phyloP scores from a whole-genome alignment of 35 echinoderm and acorn worm species.

The Apostichopus californicus region DNA sequence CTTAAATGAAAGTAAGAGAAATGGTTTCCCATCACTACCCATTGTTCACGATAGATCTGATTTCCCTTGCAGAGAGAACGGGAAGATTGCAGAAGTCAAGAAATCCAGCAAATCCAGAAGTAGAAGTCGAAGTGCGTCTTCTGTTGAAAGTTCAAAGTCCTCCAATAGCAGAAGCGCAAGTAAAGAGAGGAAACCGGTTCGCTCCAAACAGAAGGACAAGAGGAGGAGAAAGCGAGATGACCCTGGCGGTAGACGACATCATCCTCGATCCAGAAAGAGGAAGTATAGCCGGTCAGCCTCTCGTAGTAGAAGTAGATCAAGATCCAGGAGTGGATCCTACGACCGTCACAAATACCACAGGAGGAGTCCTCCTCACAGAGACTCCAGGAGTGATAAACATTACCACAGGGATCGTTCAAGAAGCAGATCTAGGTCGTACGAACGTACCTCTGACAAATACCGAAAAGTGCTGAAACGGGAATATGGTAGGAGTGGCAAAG shows the following conservation, averaged over 20 bases:
- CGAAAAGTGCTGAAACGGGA: constrained; percentile 41
- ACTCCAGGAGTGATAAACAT: constrained; percentile 16
- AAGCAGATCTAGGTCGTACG: constrained; percentile 16
- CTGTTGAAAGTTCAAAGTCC: constrained; percentile 32
- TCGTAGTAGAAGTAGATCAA: constrained; percentile 13
- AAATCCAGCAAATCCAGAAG: constrained; percentile 46
- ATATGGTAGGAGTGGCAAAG: constrained; percentile 17
- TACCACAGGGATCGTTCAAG: constrained; percentile 36
- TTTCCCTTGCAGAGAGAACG: constrained; percentile 22
- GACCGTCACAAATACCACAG: constrained; percentile 4
- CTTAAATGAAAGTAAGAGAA: too few species aligned
- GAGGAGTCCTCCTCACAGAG: constrained; percentile 9
- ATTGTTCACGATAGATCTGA: too few species aligned
- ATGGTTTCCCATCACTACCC: too few species aligned
- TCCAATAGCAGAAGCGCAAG: constrained; percentile 37
- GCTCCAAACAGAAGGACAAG: background rate
- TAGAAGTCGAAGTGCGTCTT: constrained; percentile 7
- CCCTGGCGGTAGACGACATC: constrained; percentile 22
- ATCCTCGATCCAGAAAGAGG: constrained; percentile 17
- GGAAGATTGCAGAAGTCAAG: constrained; percentile 6
- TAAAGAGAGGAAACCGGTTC: constrained; percentile 19
- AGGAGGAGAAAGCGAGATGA: constrained; percentile 37
- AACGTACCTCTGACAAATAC: constrained; percentile 37
- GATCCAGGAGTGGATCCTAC: constrained; percentile 21
- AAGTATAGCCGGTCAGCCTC: constrained; percentile 29